A percentile compares a stretch with the other conserved stretches of the same genome.
Evolutionary conservation across 2,888 invertebrate species (phyloP).

Genomic region (Cheilosia grossa): DNA sequence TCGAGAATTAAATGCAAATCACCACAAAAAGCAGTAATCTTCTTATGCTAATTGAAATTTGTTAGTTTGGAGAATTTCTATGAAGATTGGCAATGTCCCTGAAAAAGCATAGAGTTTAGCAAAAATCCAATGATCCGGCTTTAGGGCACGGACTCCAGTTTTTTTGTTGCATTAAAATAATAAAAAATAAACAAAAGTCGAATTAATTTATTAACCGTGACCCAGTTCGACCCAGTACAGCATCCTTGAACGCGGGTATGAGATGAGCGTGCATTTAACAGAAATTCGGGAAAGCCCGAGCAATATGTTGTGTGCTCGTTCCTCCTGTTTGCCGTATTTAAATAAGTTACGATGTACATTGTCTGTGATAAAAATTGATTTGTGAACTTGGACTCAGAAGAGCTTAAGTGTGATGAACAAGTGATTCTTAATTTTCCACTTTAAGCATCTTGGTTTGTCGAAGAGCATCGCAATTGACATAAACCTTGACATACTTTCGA

Average conservation of each 20-base stretch:
- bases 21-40: constrained; percentile 15
- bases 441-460: no score
- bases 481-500: no score
- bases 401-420: no score
- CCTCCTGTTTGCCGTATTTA: no score
- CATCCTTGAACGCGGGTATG: constrained; percentile 25
- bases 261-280: constrained; percentile 14
- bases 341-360: no score
- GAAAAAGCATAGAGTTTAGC: background rate
- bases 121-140: background rate
- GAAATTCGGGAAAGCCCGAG: constrained; percentile 8
- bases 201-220: constrained; percentile 27
- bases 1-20: constrained; percentile 50
- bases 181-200: background rate
- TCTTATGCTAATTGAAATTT: constrained; percentile 36
- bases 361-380: no score
- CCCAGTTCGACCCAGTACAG: constrained; percentile 24
- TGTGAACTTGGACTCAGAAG: no score
- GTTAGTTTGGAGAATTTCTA: constrained; percentile 1
- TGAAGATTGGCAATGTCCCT: constrained; percentile 1
- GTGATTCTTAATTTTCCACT: no score
- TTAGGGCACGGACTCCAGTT: background rate
- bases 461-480: no score
- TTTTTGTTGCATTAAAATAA: background rate
- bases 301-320: background rate